These are phyloP conservation scores for Poecilia gillii DNA, from an alignment of 2,797 vertebrate species.

Conservation along the genomic window DNA sequence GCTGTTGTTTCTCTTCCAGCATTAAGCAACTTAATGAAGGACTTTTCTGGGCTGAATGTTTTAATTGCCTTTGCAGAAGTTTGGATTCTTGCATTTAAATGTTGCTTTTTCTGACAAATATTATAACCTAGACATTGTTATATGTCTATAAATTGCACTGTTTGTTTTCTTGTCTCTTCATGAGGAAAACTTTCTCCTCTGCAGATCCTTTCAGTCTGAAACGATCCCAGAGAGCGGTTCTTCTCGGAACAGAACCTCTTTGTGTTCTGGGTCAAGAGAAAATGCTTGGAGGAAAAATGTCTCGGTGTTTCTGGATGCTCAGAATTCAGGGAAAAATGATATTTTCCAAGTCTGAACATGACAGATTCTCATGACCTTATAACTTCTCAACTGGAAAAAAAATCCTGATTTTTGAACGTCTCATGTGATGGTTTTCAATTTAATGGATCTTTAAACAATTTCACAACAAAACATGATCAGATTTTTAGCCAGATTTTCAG, in stretches of 20 bases:
- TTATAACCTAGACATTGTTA: background rate
- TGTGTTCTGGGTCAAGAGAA: background rate
- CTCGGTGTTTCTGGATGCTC: background rate
- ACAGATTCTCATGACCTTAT: background rate
- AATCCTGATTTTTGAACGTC: background rate
- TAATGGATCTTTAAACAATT: too few relatives aligned
- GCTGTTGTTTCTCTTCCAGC: background rate
- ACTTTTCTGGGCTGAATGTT: conserved; percentile 16
- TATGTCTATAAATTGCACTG: background rate
- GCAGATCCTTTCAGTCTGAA: background rate
- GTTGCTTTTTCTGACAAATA: conserved; percentile 12
- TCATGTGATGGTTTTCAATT: background rate
- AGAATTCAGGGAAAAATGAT: background rate
- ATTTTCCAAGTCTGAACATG: background rate
- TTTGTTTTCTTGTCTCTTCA: background rate
- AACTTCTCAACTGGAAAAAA: background rate
- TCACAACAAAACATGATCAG: too few relatives aligned
- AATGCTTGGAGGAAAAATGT: background rate
- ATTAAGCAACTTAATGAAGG: conserved; percentile 20
- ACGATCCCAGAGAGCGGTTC: background rate
- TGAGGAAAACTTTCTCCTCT: background rate
- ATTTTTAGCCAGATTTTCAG: too few relatives aligned
- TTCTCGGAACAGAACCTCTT: background rate
- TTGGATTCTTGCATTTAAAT: background rate
- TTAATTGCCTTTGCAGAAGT: background rate